These are phyloP conservation scores for Diploscapter pachys DNA, from an alignment of 1,140 invertebrate species.

Conservation along the genomic window DNA sequence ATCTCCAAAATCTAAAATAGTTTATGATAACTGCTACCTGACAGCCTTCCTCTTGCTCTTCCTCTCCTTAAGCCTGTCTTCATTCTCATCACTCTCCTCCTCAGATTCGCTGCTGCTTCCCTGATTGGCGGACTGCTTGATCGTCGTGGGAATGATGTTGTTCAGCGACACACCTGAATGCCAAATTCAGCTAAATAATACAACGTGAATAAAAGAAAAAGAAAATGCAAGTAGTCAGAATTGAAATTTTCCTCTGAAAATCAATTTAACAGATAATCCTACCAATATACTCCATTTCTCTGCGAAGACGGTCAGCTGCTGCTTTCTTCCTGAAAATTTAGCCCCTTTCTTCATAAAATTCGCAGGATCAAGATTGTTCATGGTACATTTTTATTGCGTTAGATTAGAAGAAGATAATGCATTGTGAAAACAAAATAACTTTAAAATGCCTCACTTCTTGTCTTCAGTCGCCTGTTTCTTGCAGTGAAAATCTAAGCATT, in stretches of 20 bases:
- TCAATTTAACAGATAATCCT: too few species aligned
- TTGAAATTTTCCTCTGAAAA: too few species aligned
- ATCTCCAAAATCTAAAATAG: too few species aligned
- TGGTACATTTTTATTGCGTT: too few species aligned
- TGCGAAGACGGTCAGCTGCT: constrained; percentile 47
- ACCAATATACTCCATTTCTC: constrained; percentile 54
- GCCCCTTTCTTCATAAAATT: too few species aligned
- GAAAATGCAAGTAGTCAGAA: too few species aligned
- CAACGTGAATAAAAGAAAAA: too few species aligned
- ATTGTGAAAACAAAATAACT: not conserved
- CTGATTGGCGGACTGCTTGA: constrained; percentile 25
- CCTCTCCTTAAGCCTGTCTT: constrained; percentile 31
- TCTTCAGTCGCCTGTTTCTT: constrained; percentile 31
- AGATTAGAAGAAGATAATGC: too few species aligned
- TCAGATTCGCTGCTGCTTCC: constrained; percentile 24
- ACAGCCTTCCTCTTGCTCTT: constrained; percentile 50
- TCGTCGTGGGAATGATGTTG: constrained; percentile 45
- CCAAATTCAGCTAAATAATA: too few species aligned
- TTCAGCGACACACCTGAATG: constrained; percentile 38
- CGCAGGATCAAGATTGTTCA: too few species aligned
- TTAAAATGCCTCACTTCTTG: constrained; percentile 11
- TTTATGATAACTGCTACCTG: constrained; percentile 31
- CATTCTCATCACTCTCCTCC: constrained; percentile 30
- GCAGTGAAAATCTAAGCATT: constrained; percentile 14
- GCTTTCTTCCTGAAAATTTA: constrained; percentile 43